Conservation (phyloP, 2,888 invertebrate species). For the Trachelus iudaicus region DNA sequence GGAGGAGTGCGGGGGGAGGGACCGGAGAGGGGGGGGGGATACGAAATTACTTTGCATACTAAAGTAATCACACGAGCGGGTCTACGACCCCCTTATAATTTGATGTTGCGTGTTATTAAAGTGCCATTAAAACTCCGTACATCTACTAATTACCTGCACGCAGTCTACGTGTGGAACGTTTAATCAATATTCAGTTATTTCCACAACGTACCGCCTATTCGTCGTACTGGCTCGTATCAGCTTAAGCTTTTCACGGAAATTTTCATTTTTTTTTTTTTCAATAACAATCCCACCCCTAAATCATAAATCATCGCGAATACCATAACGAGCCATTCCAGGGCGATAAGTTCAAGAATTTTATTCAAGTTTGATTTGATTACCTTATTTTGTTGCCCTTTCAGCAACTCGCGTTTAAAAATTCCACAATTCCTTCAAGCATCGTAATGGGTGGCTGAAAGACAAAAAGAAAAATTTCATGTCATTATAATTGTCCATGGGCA, state of each 20-base stretch:
- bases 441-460: neutral
- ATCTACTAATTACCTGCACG: conserved; percentile 60
- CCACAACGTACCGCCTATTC: conserved; percentile 36
- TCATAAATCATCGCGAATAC: neutral
- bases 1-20: conserved; percentile 11
- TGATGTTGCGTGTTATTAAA: conserved; percentile 60
- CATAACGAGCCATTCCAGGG: neutral
- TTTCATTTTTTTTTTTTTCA: neutral
- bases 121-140: conserved; percentile 58
- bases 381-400: neutral
- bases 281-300: neutral
- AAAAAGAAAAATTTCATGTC: neutral
- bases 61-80: conserved; percentile 25
- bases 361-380: neutral
- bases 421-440: neutral
- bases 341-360: neutral
- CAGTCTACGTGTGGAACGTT: conserved; percentile 35
- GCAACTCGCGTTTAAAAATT: neutral
- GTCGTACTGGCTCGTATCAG: conserved; percentile 14
- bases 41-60: conserved; percentile 32
- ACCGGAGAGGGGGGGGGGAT: neutral
- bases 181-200: conserved; percentile 55
- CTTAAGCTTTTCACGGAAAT: neutral
- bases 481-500: no score
- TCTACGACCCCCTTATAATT: conserved; percentile 53